phyloP scores from a whole-genome alignment of 1,140 invertebrate genomes.

The Drosophila baimaii region DNA sequence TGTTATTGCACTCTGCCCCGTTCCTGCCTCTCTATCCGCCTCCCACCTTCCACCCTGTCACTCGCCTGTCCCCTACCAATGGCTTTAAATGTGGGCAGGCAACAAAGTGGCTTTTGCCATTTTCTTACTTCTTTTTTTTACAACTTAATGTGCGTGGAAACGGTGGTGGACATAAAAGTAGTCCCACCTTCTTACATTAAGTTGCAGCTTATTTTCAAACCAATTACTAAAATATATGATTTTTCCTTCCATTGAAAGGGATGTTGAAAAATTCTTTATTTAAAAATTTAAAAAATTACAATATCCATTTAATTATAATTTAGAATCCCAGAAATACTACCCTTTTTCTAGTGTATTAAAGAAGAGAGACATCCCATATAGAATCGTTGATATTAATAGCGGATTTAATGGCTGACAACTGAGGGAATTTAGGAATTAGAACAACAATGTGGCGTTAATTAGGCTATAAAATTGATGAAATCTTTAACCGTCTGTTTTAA shows the following conservation, averaged over 20 bases:
- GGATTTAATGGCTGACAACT: not conserved
- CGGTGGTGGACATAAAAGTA: constrained; percentile 3
- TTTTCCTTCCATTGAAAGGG: too few relatives aligned
- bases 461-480: constrained; percentile 6
- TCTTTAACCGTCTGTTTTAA: constrained; percentile 4
- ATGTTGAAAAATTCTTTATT: too few relatives aligned
- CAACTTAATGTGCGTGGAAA: constrained; percentile 17
- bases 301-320: not conserved
- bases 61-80: constrained; percentile 1
- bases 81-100: constrained; percentile 42
- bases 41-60: constrained; percentile 1
- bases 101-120: constrained; percentile 39
- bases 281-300: not conserved
- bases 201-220: too few relatives aligned
- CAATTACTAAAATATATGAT: too few relatives aligned
- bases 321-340: not conserved
- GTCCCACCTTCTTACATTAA: too few relatives aligned
- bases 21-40: not conserved
- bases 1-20: constrained; percentile 24
- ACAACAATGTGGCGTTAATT: constrained; percentile 8
- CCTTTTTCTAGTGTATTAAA: not conserved
- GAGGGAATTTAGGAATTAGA: not conserved
- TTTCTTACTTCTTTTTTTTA: constrained; percentile 18
- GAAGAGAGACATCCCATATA: not conserved
- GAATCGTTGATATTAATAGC: not conserved